Percentiles rank a stretch among this genome's conserved stretches.
phyloP scores from a whole-genome alignment of 2,113 vertebrate genomes.

The Syngnathoides biaculeatus region DNA sequence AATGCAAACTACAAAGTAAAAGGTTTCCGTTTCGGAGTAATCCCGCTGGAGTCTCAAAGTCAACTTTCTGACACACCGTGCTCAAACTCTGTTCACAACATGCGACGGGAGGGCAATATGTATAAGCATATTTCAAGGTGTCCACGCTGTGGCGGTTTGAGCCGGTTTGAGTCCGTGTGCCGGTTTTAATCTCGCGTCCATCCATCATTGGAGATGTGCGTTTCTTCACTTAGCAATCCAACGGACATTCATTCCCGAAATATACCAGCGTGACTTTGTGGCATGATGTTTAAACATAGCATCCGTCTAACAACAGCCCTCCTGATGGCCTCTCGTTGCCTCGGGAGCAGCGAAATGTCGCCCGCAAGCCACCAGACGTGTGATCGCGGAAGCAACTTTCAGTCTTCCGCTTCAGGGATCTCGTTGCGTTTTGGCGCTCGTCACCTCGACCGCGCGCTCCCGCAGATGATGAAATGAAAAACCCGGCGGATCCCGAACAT shows the following conservation, averaged over 20 bases:
- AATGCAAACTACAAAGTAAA: too few species aligned
- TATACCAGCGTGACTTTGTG: slow-evolving; percentile 20
- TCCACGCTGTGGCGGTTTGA: neutral
- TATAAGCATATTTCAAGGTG: too few species aligned
- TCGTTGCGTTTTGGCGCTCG: neutral
- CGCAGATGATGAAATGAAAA: slow-evolving; percentile 8
- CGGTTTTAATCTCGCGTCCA: neutral
- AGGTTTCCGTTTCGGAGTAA: too few species aligned
- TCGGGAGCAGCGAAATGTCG: slow-evolving; percentile 26
- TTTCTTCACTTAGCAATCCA: neutral
- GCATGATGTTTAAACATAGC: slow-evolving; percentile 25
- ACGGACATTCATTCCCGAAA: slow-evolving; percentile 12
- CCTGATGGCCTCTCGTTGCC: slow-evolving; percentile 42
- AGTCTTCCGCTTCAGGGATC: slow-evolving; percentile 12
- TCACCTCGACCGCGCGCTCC: neutral
- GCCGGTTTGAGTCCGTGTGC: neutral
- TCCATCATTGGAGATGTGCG: neutral
- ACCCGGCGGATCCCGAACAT: slow-evolving; percentile 7
- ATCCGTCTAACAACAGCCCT: slow-evolving; percentile 15
- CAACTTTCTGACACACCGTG: too few species aligned
- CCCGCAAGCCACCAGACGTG: slow-evolving; percentile 44
- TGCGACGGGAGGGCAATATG: too few species aligned
- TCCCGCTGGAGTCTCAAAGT: too few species aligned
- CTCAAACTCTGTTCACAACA: too few species aligned
- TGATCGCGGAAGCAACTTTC: slow-evolving; percentile 4